Evolutionary conservation across 2,888 invertebrate species (phyloP), one percentile per base, ranked within the genome.

Genomic region (Tribolium freemani): DNA sequence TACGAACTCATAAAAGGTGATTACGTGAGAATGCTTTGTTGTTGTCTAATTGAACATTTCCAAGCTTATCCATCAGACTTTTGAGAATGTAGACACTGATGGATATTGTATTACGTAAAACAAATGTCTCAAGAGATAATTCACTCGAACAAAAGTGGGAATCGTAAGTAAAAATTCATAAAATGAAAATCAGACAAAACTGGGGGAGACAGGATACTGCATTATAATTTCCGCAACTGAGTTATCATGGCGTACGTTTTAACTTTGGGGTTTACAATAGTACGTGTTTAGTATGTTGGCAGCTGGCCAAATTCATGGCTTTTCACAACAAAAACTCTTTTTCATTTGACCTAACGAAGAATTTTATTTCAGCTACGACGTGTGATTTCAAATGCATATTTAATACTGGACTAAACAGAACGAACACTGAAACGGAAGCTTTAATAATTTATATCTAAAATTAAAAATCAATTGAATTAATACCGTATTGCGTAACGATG

Each of bases 211-310:
- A 48, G 60, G 46, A 46, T 44, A 46, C 53, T 54, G 53, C 64
- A 64, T 64, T 64, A 53, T 54, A 53, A 64, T 54, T 54, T 64
- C 64, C 54, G 13, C 64, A 64, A 64, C 53, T 53, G 21, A 53
- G 45, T 64, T 63, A 63, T 38, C 44, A 10, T 31, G 48, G 60
- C 53, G 45, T 45, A 51, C 3, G 64, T 64, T 64, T 60, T 51
- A 64, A 54, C 64, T 64, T 45, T 45, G 64, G 31, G 64, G 53
- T 51, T 10, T 54, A 45, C 54, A 16, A 51, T 63, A 53, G 26
- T 64, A 54, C 45, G 64, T 64, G 64, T 54, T 64, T 64, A 63
- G 64, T 64, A 53, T 53, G 53, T 54, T 64, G 64, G 64, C 64
- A 54, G 44, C 11, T 53, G 44, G 53, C 64, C 64, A 64, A 54